Conservation (phyloP, 1,140 invertebrate species). For the Eurosta solidaginis region DNA sequence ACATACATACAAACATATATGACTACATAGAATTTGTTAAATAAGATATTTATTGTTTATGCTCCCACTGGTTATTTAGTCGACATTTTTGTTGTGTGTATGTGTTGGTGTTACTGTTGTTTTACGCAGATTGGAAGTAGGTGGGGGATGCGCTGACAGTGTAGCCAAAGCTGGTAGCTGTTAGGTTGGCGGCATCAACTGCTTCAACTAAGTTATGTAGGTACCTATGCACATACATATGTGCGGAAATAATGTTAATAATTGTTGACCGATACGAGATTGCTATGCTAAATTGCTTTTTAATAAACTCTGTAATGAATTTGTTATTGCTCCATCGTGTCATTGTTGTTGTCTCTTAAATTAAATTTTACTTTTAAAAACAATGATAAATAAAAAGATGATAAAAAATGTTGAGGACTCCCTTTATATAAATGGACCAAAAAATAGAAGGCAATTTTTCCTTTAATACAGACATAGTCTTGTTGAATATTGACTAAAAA, state of each 20-base stretch:
- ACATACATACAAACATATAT: no score
- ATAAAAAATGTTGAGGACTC: no score
- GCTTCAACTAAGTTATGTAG: no score
- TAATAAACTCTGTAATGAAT: not conserved
- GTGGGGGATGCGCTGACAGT: not conserved
- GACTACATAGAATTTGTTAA: conserved; percentile 1
- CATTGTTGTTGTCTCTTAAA: no score
- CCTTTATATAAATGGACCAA: no score
- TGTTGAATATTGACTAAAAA: no score
- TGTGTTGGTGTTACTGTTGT: not conserved
- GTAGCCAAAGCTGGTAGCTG: not conserved
- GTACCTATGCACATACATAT: no score
- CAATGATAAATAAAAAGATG: no score
- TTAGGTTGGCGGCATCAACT: not conserved
- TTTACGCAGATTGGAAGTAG: not conserved
- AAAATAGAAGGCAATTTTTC: no score
- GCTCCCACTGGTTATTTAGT: not conserved
- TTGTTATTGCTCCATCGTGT: no score
- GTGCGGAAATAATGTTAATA: not conserved
- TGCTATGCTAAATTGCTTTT: not conserved
- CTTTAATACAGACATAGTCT: no score
- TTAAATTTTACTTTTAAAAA: no score
- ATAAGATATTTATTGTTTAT: not conserved
- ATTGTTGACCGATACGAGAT: not conserved
- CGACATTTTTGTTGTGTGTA: not conserved